Base-by-base conservation (phyloP, 2,797 vertebrate genomes). In the Sebastes alutus region DNA sequence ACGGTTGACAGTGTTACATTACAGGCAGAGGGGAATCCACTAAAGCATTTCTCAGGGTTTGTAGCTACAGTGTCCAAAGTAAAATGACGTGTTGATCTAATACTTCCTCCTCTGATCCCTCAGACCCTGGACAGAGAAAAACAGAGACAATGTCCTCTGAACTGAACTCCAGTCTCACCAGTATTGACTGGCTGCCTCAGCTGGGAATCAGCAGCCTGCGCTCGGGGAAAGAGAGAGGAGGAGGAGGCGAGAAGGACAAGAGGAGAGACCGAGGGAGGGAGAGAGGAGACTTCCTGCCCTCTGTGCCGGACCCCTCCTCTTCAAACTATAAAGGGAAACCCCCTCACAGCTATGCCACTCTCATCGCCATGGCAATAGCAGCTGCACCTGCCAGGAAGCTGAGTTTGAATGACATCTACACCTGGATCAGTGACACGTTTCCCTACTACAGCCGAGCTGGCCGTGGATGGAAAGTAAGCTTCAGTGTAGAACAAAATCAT, bases 341-440 rank as follows among this genome's bases (percentile, higher is more conserved):
- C 23, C 97, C 98, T 7, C 98, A 99, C 91, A 99, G 98, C 95
- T 99, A 99, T 0, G 98, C 98, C 89, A 98, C 97, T 16, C 96
- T 99, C 82, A 99, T 99, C 62, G 97, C 97, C 67, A 99, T 99
- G 78, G 98, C 98, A 56, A 99, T 99, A 93, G 97, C 97, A 61
- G 97, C 97, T 0, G 96, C 97, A 18, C 97, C 97, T 7, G 97
- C 97, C 90, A 97, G 95, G 95, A 97, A 97, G 93, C 95, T 99
- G 96, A 99, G 98, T 2, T 91, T 99, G 80, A 99, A 98, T 55
- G 98, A 99, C 93, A 99, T 99, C 88, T 99, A 99, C 93, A 98
- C 97, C 78, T 99, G 98, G 98, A 99, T 99, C 94, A 99, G 98
- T 23, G 96, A 99, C 85, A 97, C 96, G n/a, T 99, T 98, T 80